Percentiles rank a stretch among this genome's conserved stretches.
Conservation (phyloP, 2,888 invertebrate species). For the Bhutanitis thaidina region DNA sequence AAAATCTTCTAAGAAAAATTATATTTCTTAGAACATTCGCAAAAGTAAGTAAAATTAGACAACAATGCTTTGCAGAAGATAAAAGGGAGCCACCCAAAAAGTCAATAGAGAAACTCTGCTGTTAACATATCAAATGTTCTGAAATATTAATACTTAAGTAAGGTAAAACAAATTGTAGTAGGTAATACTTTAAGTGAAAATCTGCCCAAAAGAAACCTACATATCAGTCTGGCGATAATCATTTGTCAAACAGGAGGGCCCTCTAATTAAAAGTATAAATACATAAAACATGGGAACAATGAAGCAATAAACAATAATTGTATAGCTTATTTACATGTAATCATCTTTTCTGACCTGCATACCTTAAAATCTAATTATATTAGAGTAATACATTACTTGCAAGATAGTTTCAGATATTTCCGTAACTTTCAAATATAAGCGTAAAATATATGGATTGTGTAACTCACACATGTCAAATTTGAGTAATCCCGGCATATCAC, state of each 20-base stretch:
- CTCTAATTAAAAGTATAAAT: slow-evolving; percentile 1
- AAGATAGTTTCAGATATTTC: slow-evolving; percentile 22
- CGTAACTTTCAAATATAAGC: slow-evolving; percentile 22
- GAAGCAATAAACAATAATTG: slow-evolving; percentile 17
- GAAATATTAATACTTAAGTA: not conserved
- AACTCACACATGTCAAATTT: slow-evolving; percentile 18
- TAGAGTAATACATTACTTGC: slow-evolving; percentile 22
- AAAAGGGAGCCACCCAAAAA: too few species aligned
- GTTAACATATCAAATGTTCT: too few species aligned
- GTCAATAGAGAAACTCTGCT: too few species aligned
- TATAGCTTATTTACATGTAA: slow-evolving; percentile 24
- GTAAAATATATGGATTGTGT: slow-evolving; percentile 18
- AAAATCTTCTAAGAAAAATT: not conserved
- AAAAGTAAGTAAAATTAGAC: too few species aligned
- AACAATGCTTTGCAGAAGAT: too few species aligned
- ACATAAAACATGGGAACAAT: slow-evolving; percentile 16
- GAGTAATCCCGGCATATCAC: slow-evolving; percentile 30
- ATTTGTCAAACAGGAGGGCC: slow-evolving; percentile 8
- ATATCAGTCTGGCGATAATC: slow-evolving; percentile 17
- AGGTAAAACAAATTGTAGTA: slow-evolving; percentile 5
- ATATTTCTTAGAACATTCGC: too few species aligned
- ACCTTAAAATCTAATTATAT: slow-evolving; percentile 24
- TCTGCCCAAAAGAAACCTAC: slow-evolving; percentile 1
- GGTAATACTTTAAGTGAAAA: slow-evolving; percentile 8
- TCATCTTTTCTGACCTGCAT: slow-evolving; percentile 20